A percentile compares a stretch with the other conserved stretches of the same genome.
phyloP scores from a whole-genome alignment of 2,113 vertebrate species.

The Sinocyclocheilus maitianheensis region DNA sequence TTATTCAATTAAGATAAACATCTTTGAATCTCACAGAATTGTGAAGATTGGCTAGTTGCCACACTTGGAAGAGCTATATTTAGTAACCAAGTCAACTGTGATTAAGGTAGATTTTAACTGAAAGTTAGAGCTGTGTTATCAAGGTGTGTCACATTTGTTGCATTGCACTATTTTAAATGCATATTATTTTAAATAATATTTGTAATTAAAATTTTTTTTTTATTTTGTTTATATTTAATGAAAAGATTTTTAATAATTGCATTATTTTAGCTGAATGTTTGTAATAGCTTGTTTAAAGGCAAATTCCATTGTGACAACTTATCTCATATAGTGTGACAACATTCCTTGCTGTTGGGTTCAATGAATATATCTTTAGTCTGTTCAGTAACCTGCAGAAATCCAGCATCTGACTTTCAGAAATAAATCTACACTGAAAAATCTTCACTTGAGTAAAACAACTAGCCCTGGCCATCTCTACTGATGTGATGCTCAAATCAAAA shows the following conservation, averaged over 20 bases:
- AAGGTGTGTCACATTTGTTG: not conserved
- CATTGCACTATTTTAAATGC: too few species aligned
- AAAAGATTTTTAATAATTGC: too few species aligned
- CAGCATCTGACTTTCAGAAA: not conserved
- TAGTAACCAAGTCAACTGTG: not conserved
- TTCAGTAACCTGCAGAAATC: not conserved
- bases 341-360: not conserved
- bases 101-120: not conserved
- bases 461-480: not conserved
- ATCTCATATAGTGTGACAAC: not conserved
- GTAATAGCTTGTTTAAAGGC: not conserved
- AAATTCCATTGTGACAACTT: not conserved
- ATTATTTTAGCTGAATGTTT: too few species aligned
- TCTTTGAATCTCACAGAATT: not conserved
- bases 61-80: not conserved
- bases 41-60: not conserved
- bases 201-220: too few species aligned
- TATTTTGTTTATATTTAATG: too few species aligned
- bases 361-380: not conserved
- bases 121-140: not conserved
- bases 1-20: constrained; percentile 18
- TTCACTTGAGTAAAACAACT: not conserved
- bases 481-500: not conserved
- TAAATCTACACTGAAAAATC: not conserved
- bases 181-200: too few species aligned